Base-by-base conservation (phyloP, 2,113 vertebrate genomes). In the Corythornis vintsioides region DNA sequence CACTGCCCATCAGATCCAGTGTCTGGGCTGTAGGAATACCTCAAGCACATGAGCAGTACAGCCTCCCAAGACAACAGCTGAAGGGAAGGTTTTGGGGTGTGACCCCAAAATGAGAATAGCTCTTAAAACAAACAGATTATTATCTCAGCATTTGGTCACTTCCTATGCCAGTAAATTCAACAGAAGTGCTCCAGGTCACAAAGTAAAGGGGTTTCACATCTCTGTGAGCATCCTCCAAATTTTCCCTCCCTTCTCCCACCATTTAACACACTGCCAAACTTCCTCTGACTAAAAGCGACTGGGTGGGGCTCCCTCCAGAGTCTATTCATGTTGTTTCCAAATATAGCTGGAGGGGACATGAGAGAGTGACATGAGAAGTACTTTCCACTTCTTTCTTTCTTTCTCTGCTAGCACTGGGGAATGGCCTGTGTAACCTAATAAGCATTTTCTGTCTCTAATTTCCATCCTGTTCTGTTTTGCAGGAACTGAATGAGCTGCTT, bases 21-120 rank as follows among this genome's bases (percentile, higher is more conserved):
- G 17, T 15, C 3, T 1, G 63, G 40, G 29, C 12, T 0, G 0
- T 0, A 75, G 19, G 14, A 67, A 43, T 7, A 40, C 4, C 4
- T 29, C 25, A 45, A 53, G n/a, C 3, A 0, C 2, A 13, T 59
- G 12, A 64, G 20, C 2, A 2, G 24, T 9, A 4, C 15, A 2
- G 33, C 11, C 50, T 43, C 6, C 11, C 3, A 65, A 22, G 40
- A 79, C 47, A 26, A 59, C 1, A 2, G 45, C 25, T 10, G 52
- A 38, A 52, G 42, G 19, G 35, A 84, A 72, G 22, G 12, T 10
- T 69, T 69, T 31, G 33, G n/a, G 3, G 14, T 4, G 8, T 3
- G 3, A 45, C 15, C 26, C 40, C 11, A 11, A 17, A 24, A 21
- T 25, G 3, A 59, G 6, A 87, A 13, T 3, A 48, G 42, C 45